Evolutionary conservation across 2,797 vertebrate species (phyloP).

Genomic region (Anabacerthia variegaticeps): DNA sequence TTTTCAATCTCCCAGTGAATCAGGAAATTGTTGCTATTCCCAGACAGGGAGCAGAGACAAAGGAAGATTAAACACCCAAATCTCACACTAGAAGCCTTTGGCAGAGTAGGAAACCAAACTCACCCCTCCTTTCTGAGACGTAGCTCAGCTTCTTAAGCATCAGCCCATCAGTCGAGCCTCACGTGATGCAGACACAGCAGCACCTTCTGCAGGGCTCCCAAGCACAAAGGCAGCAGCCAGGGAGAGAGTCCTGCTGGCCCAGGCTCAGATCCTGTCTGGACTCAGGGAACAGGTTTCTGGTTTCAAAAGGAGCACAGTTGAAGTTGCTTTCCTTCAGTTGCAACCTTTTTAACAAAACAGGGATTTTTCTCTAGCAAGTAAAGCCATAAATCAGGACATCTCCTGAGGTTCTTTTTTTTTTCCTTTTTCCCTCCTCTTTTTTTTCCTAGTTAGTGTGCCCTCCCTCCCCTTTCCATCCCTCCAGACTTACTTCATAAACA

Average conservation of each 20-base stretch:
- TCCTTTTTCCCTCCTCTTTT: not conserved
- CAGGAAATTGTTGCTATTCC: slow-evolving; percentile 44
- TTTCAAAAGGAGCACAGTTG: slow-evolving; percentile 60
- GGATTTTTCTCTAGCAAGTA: slow-evolving; percentile 24
- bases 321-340: slow-evolving; percentile 33
- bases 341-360: slow-evolving; percentile 55
- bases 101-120: slow-evolving; percentile 50
- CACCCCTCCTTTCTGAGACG: slow-evolving; percentile 36
- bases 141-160: slow-evolving; percentile 41
- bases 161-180: slow-evolving; percentile 15
- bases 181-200: not conserved
- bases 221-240: slow-evolving; percentile 49
- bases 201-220: not conserved
- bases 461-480: slow-evolving; percentile 58
- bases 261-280: slow-evolving; percentile 48
- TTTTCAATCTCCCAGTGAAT: slow-evolving; percentile 24
- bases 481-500: slow-evolving; percentile 72
- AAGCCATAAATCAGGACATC: slow-evolving; percentile 67
- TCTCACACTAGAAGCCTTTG: slow-evolving; percentile 28
- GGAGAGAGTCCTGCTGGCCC: slow-evolving; percentile 58
- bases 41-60: slow-evolving; percentile 36
- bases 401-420: slow-evolving; percentile 7
- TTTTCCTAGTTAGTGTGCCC: not conserved
- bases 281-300: slow-evolving; percentile 61
- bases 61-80: slow-evolving; percentile 52